phyloP scores from a whole-genome alignment of 2,113 vertebrate genomes.

The Chauna torquata region DNA sequence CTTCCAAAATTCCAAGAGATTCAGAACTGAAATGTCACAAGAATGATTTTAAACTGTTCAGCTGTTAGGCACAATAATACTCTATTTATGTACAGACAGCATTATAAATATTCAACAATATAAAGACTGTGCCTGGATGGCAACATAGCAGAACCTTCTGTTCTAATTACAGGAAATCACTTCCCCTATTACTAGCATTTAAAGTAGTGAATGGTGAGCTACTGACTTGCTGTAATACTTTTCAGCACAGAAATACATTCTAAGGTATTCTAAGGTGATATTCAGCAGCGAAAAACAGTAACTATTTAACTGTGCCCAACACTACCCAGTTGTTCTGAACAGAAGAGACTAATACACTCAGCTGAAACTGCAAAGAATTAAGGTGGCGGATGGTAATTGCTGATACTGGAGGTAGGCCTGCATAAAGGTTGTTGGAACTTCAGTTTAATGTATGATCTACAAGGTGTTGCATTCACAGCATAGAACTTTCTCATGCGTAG shows the following conservation, averaged over 20 bases:
- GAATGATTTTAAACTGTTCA: background rate
- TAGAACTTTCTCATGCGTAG: background rate
- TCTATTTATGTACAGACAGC: background rate
- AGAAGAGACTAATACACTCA: background rate
- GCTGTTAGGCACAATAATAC: background rate
- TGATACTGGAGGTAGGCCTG: background rate
- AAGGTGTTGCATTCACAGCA: background rate
- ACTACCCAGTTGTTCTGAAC: background rate
- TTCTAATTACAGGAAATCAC: background rate
- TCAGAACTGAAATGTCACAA: background rate
- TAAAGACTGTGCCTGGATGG: background rate
- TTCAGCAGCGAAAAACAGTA: background rate
- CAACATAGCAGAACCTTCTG: background rate
- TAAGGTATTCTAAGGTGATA: background rate
- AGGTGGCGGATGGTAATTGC: background rate
- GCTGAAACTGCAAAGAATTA: constrained; percentile 15
- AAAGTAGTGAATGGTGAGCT: background rate
- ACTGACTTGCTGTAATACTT: background rate
- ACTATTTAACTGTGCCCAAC: background rate
- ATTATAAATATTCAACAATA: background rate
- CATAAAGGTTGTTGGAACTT: background rate
- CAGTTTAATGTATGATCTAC: background rate
- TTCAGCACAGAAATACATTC: background rate
- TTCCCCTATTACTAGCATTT: background rate
- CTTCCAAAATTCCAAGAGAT: background rate